A percentile compares a stretch with the other conserved stretches of the same genome.
phyloP scores from a whole-genome alignment of 2,888 invertebrate species.

The Lepidochrysops patricia region DNA sequence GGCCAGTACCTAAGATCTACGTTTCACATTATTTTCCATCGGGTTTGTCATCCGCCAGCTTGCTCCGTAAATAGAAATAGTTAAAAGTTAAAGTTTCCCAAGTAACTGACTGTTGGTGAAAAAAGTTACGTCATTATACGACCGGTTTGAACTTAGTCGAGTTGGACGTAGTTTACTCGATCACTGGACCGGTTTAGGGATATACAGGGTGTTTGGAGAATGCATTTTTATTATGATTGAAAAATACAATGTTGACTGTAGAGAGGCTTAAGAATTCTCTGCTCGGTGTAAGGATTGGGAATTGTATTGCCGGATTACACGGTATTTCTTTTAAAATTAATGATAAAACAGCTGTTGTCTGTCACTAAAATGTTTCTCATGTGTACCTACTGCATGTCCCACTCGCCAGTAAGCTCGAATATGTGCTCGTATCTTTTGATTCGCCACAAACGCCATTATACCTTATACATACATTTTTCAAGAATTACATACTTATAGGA shows the following conservation, averaged over 20 bases:
- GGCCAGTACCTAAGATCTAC: too few relatives aligned
- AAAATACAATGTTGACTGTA: not conserved
- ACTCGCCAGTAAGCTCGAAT: too few relatives aligned
- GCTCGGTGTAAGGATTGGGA: too few relatives aligned
- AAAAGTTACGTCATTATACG: slow-evolving; percentile 3
- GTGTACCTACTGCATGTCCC: too few relatives aligned
- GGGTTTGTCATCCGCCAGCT: not conserved
- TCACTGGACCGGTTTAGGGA: not conserved
- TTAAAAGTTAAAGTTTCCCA: not conserved
- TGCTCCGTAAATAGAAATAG: not conserved
- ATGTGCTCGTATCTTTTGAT: too few relatives aligned
- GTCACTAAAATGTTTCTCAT: too few relatives aligned
- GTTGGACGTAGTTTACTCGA: not conserved
- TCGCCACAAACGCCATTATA: too few relatives aligned
- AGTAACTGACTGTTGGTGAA: not conserved
- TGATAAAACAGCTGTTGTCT: too few relatives aligned
- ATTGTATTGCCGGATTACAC: too few relatives aligned
- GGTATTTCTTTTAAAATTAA: too few relatives aligned
- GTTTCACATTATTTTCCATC: not conserved
- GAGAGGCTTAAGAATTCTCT: not conserved
- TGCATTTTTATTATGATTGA: not conserved
- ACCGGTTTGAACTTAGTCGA: not conserved
- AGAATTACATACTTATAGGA: too few relatives aligned
- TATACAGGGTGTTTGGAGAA: not conserved
- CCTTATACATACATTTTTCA: too few relatives aligned